Evolutionary conservation across 2,888 invertebrate genomes (phyloP).

Genomic region (Shargacucullia verbasci): DNA sequence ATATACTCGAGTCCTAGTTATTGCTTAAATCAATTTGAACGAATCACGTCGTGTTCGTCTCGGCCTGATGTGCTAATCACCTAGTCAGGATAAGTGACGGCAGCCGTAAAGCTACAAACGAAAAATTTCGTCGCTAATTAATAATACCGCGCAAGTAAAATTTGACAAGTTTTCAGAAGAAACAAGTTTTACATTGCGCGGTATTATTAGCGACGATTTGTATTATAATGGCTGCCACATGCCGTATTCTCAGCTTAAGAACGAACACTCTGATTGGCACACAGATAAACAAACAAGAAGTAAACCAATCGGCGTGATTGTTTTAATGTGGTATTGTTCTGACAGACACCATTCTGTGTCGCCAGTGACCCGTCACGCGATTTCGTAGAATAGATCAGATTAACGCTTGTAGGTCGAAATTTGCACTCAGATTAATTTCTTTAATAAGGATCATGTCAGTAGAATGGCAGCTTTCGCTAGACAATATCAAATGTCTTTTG

Average conservation of each 20-base stretch:
- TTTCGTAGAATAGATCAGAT: constrained; percentile 38
- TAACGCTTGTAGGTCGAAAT: constrained; percentile 42
- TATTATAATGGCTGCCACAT: background rate
- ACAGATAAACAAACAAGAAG: constrained; percentile 19
- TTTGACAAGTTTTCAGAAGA: too few relatives aligned
- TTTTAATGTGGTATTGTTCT: constrained; percentile 48
- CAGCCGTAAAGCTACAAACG: constrained; percentile 8
- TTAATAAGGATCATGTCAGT: constrained; percentile 22
- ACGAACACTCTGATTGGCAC: constrained; percentile 21
- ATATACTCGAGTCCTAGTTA: background rate
- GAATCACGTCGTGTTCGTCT: constrained; percentile 19
- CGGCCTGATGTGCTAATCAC: constrained; percentile 44
- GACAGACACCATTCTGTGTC: constrained; percentile 32
- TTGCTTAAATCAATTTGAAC: constrained; percentile 22
- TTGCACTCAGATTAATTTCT: constrained; percentile 43
- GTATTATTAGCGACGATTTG: too few relatives aligned
- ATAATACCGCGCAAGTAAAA: too few relatives aligned
- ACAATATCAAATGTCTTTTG: constrained; percentile 20
- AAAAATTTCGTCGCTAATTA: too few relatives aligned
- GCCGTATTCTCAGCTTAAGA: constrained; percentile 7
- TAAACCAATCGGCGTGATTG: constrained; percentile 24
- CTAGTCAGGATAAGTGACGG: constrained; percentile 24
- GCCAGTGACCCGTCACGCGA: constrained; percentile 33
- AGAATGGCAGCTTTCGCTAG: constrained; percentile 14
- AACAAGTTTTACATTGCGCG: too few relatives aligned